Evolutionary conservation across 2,888 invertebrate genomes (phyloP), one percentile per base, ranked within the genome.

Genomic region (Malachius bipustulatus): DNA sequence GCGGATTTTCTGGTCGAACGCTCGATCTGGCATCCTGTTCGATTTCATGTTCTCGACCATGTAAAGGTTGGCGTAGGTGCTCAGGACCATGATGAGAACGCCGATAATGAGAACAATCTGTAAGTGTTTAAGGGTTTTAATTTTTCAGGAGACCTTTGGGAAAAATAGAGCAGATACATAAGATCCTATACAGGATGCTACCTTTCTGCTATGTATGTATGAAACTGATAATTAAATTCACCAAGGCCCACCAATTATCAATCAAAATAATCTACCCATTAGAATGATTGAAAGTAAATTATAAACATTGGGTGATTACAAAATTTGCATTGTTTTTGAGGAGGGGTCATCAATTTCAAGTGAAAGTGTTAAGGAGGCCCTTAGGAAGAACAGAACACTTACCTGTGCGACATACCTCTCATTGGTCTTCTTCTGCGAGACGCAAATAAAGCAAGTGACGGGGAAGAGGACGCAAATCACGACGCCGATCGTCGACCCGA

Each of bases 401-500:
- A 83, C 82, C 71, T 90, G 87, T 8, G 91, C 90, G 35, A 88
- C 48, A 4, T 82, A 56, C 47, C 83, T 71, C 56, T 91, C 91
- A 46, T 81, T 85, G 0, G 87, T 84, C 45, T 83, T 75, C 59
- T 87, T 89, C 30, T 77, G 77, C 6, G 84, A 82, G 40, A 91
- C 75, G 42, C 79, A 75, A 16, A 91, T 74, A 59, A 90, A 94
- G 56, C 90, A 85, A 1, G 85, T 73, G 0, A 93, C 84, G 0
- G 97, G 97, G 53, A 94, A 84, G 53, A 96, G 79, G 19, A 93
- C 76, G 51, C 94, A 94, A 45, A 97, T 82, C 45, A 89, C 73
- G 9, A 90, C 83, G 0, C 97, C 97, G 48, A 94, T 90, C 0
- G 96, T 94, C 2, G 96, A 89, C 1, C 97, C 97, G 24, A 91